A percentile compares a stretch with the other conserved stretches of the same genome.
Conservation (phyloP, 2,797 vertebrate genomes). For the Corythornis leucogaster region DNA sequence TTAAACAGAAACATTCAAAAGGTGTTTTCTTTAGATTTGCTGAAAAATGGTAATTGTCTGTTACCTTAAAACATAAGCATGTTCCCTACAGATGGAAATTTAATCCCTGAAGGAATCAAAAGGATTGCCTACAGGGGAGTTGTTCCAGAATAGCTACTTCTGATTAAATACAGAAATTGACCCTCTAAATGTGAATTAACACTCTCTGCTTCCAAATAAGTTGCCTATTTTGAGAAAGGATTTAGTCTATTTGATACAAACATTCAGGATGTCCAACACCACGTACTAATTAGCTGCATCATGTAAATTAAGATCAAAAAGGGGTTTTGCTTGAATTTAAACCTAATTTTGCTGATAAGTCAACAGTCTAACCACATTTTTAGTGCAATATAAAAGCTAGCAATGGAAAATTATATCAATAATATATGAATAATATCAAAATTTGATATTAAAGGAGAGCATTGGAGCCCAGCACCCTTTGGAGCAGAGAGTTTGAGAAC, state of each 20-base stretch:
- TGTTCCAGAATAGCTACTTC: neutral
- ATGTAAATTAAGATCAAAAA: neutral
- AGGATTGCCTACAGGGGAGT: neutral
- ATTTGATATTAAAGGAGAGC: neutral
- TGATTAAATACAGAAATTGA: neutral
- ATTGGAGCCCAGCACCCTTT: neutral
- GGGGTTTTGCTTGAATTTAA: neutral
- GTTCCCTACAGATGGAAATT: no score
- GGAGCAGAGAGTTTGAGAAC: neutral
- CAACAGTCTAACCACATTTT: neutral
- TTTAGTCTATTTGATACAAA: neutral
- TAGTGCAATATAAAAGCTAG: neutral
- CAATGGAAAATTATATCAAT: neutral
- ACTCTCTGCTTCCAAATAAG: neutral
- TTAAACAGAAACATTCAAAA: neutral
- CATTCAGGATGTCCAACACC: neutral
- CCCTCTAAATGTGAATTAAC: neutral
- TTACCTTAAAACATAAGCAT: neutral
- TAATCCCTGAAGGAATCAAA: neutral
- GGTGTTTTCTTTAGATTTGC: neutral
- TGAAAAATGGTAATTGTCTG: neutral
- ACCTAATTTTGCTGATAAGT: neutral
- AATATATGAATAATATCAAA: neutral
- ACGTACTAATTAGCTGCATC: neutral
- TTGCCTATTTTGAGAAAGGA: neutral